Percentiles rank a stretch among this genome's conserved stretches.
phyloP scores from a whole-genome alignment of 2,113 vertebrate species.

The Python bivittatus region DNA sequence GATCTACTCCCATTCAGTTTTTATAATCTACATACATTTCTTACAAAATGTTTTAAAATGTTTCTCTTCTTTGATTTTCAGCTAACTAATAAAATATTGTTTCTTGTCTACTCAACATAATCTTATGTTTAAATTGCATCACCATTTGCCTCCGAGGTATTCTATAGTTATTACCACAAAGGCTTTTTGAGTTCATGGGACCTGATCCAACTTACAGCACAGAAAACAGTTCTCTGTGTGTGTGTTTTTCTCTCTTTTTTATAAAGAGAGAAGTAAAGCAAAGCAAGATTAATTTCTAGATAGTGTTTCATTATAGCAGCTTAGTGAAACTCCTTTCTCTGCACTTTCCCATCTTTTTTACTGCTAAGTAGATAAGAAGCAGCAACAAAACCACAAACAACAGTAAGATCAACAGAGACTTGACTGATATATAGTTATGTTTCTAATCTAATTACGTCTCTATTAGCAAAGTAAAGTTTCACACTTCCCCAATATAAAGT shows the following conservation, averaged over 20 bases:
- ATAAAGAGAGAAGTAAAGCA: not conserved
- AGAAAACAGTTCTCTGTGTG: not conserved
- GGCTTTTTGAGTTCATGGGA: not conserved
- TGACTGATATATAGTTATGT: not conserved
- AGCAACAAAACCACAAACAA: not conserved
- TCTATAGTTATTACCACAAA: not conserved
- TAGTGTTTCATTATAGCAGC: not conserved
- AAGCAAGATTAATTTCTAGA: not conserved
- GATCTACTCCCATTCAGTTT: not conserved
- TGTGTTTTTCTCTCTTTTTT: not conserved
- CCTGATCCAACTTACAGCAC: not conserved
- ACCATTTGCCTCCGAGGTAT: not conserved
- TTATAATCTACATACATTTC: not conserved
- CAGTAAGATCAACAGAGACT: not conserved
- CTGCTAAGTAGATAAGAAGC: not conserved
- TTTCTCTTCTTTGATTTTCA: not conserved
- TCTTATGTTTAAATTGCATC: not conserved
- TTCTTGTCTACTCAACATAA: constrained; percentile 14
- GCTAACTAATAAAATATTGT: not conserved
- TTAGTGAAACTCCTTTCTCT: not conserved
- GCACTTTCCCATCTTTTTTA: not conserved
- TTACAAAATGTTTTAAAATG: not conserved
- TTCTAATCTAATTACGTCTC: not conserved
- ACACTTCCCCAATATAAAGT: not conserved
- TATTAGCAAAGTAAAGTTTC: not conserved